These are phyloP conservation scores for Catharus ustulatus DNA, from an alignment of 2,797 vertebrate species.

Conservation along the genomic window DNA sequence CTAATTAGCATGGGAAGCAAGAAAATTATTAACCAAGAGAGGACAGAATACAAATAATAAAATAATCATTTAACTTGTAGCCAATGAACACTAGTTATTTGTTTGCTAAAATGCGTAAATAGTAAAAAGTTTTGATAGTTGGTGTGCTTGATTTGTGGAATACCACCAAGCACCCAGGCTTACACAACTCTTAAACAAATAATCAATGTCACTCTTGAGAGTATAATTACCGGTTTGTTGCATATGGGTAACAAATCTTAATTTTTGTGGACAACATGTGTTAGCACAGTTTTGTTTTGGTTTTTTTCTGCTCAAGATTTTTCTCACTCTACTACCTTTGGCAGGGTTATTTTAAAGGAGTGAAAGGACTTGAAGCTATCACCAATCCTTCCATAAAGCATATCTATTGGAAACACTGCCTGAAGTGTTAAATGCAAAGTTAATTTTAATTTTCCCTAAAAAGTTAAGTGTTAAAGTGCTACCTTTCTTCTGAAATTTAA, in stretches of 20 bases:
- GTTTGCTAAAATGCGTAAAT: not conserved
- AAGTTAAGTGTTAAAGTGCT: not conserved
- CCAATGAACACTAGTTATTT: not conserved
- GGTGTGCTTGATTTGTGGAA: not conserved
- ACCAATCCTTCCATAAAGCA: not conserved
- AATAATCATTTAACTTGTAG: not conserved
- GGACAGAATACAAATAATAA: not conserved
- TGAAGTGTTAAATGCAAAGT: not conserved
- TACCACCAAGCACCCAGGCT: rapidly evolving
- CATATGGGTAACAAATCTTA: not conserved
- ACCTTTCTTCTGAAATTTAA: not conserved
- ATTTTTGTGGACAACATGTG: not conserved
- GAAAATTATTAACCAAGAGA: not conserved
- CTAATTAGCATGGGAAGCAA: not conserved
- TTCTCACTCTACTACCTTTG: not conserved
- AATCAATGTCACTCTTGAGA: rapidly evolving
- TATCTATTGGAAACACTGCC: not conserved
- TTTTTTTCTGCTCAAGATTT: not conserved
- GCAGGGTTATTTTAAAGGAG: not conserved
- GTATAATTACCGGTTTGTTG: not conserved
- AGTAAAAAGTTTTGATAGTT: not conserved
- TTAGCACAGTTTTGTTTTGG: not conserved
- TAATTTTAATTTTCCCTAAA: not conserved
- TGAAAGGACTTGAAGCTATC: not conserved
- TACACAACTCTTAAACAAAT: not conserved